Base-by-base conservation (phyloP, 2,797 vertebrate species). In the Enteromius trimaculatus region DNA sequence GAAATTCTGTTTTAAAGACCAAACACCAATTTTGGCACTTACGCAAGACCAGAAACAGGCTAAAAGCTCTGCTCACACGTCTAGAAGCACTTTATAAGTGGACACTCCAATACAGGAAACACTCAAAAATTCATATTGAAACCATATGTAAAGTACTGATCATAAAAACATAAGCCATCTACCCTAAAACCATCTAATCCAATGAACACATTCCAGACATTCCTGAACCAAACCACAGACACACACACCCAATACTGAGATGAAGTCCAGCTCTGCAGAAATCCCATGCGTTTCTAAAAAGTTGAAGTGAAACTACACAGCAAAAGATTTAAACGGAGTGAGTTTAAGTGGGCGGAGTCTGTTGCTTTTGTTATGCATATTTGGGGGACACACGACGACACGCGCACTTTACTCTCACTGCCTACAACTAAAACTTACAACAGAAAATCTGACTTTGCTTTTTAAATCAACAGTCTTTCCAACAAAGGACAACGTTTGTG, bases 121-220 rank as follows among this genome's bases (percentile, higher is more conserved):
- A 31, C 8, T 19, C 1, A 6, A n/a, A 9, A 4, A 23, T 1
- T 16, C 8, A 49, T 34, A 77, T 77, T 49, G 34, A 77, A 77
- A 69, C 23, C 26, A 77, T 17, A 69, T 70, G 75, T 62, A 47
- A 70, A 70, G 10, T 21, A 37, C 3, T 39, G 6, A 2, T 26
- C 31, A 68, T 76, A 76, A 65, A 64, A 76, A 29, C 23, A 26
- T 37, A 23, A 39, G 19, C 10, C 31, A 64, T 71, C 66, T 31
- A 51, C 0, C 39, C 55, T 49, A 31, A 37, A 82, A 76, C 72
- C 69, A 26, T 10, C 34, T 77, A 58, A 82, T 76, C 81, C 72
- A 58, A 76, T 58, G 23, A 74, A 47, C 74, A 75, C 66, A 85
- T 70, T 76, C 76, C 80, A 76, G 17, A 80, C 37, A 86, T 77